Conservation (phyloP, 2,797 vertebrate genomes). For the Periparus ater region DNA sequence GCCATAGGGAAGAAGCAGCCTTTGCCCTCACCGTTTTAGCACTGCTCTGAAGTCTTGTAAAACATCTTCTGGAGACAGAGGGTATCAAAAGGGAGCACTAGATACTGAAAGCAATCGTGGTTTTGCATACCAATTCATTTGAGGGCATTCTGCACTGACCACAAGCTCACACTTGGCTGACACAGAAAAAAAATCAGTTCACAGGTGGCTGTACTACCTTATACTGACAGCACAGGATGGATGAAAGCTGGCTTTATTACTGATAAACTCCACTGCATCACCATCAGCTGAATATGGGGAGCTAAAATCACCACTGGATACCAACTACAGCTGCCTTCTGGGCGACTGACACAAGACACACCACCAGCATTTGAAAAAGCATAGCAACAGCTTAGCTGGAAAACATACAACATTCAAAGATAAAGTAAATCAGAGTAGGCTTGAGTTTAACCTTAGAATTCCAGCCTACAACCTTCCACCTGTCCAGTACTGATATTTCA, state of each 20-base stretch:
- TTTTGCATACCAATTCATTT: background rate
- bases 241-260: background rate
- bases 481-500: background rate
- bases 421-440: background rate
- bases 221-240: background rate
- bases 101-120: background rate
- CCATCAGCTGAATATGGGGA: background rate
- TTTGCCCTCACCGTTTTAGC: background rate
- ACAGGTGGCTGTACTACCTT: background rate
- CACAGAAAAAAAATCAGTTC: background rate
- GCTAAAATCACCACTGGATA: background rate
- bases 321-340: background rate
- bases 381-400: background rate
- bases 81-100: background rate
- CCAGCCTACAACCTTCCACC: background rate
- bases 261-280: background rate
- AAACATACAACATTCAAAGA: background rate
- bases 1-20: background rate
- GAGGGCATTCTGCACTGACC: background rate
- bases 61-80: background rate
- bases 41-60: background rate
- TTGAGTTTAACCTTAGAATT: background rate
- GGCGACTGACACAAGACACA: background rate
- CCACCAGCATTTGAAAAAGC: background rate
- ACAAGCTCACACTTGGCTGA: background rate